These are phyloP conservation scores for Spicauda simplicius DNA, from an alignment of 2,888 invertebrate species.

Conservation along the genomic window DNA sequence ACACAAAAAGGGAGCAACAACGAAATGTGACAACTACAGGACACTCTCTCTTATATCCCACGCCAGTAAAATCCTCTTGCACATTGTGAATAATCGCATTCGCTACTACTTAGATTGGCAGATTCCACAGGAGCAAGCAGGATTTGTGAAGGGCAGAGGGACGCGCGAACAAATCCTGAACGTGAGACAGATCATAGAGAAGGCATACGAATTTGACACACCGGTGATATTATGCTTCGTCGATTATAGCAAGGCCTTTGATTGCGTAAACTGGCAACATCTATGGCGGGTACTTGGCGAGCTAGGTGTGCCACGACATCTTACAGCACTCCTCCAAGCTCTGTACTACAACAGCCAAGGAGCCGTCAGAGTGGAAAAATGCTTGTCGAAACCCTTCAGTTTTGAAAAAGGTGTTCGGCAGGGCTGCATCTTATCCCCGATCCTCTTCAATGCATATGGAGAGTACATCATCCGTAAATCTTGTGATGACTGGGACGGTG, in stretches of 20 bases:
- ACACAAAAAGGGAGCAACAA: conserved; percentile 3
- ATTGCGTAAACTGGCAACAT: too few relatives aligned
- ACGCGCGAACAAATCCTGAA: too few relatives aligned
- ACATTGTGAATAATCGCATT: background rate
- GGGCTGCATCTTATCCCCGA: conserved; percentile 22
- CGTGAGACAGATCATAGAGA: too few relatives aligned
- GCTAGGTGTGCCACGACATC: conserved; percentile 15
- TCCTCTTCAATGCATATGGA: conserved; percentile 30
- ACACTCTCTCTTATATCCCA: background rate
- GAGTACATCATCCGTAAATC: conserved; percentile 12
- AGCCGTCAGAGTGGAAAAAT: background rate
- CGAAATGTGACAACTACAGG: background rate
- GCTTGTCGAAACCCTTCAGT: background rate
- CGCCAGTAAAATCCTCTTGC: background rate
- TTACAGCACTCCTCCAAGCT: too few relatives aligned
- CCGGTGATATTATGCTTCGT: conserved; percentile 22
- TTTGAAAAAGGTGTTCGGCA: background rate
- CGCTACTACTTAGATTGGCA: conserved; percentile 6
- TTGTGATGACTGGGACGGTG: conserved; percentile 7
- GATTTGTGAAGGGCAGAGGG: background rate
- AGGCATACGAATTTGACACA: conserved; percentile 9
- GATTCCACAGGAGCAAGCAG: conserved; percentile 8
- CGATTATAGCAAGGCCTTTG: conserved; percentile 23
- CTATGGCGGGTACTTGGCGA: background rate
- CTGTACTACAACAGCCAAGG: background rate